Evolutionary conservation across 2,888 invertebrate genomes (phyloP).

Genomic region (Globia sparganii): DNA sequence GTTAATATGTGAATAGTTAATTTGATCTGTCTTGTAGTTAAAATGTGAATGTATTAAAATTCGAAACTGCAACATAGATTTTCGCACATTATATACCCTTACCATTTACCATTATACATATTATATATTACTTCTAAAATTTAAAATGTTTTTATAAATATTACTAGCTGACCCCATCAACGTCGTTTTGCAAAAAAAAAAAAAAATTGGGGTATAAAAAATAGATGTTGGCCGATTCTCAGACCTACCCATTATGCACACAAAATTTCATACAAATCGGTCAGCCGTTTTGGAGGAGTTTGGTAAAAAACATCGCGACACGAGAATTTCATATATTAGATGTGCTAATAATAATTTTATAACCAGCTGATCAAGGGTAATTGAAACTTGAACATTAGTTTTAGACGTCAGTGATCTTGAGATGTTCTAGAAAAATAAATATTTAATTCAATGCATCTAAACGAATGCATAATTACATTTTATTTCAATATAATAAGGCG

Average conservation of each 20-base stretch:
- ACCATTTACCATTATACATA: too few species aligned
- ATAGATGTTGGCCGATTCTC: too few species aligned
- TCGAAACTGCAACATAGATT: not conserved
- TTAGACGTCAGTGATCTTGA: constrained; percentile 34
- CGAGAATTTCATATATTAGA: too few species aligned
- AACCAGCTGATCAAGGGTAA: constrained; percentile 38
- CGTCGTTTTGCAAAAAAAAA: too few species aligned
- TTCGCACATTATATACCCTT: too few species aligned
- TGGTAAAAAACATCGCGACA: too few species aligned
- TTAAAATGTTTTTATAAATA: not conserved
- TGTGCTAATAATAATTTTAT: constrained; percentile 5
- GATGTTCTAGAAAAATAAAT: not conserved
- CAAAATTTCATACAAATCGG: too few species aligned
- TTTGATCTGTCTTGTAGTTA: not conserved
- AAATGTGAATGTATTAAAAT: not conserved
- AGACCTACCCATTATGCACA: too few species aligned
- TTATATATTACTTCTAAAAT: not conserved
- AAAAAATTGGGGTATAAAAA: too few species aligned
- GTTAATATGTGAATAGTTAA: constrained; percentile 11
- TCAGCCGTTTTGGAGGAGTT: too few species aligned
- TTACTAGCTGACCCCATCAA: too few species aligned
- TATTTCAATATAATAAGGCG: not conserved
- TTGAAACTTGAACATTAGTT: constrained; percentile 14
- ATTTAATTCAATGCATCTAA: constrained; percentile 6
- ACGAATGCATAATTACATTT: not conserved